Evolutionary conservation across 2,888 invertebrate species (phyloP).

Genomic region (Drosophila mulleri): DNA sequence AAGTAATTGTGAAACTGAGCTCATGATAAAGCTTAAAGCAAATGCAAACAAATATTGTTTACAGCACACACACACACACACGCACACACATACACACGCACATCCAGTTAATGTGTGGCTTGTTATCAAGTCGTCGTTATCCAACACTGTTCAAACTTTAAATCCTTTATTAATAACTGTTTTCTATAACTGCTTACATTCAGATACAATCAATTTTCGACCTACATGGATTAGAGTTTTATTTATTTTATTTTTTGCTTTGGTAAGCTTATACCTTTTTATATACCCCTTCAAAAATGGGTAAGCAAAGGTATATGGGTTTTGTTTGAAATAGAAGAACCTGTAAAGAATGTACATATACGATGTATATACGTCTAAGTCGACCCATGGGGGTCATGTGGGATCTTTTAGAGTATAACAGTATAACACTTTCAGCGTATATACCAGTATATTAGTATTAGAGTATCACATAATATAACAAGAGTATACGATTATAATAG

Average conservation of each 20-base stretch:
- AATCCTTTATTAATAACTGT: conserved; percentile 19
- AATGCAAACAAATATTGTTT: background rate
- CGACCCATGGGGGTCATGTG: too few species aligned
- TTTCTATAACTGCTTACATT: background rate
- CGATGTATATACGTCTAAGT: too few species aligned
- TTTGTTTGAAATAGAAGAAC: background rate
- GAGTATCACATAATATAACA: background rate
- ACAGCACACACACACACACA: background rate
- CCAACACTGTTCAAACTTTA: conserved; percentile 6
- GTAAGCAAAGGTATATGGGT: background rate
- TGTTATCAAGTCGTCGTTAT: background rate
- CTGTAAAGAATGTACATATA: too few species aligned
- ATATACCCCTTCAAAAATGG: background rate
- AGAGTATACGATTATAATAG: background rate
- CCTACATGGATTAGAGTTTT: background rate
- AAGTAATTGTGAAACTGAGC: background rate
- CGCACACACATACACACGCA: background rate
- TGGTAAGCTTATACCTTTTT: conserved; percentile 2
- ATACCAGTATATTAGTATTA: too few species aligned
- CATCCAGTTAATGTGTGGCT: too few species aligned
- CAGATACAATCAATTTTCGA: conserved; percentile 1
- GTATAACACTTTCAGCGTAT: too few species aligned
- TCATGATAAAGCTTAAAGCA: background rate
- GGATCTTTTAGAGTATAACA: too few species aligned
- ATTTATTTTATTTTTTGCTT: background rate